phyloP scores from a whole-genome alignment of 2,797 vertebrate genomes.

The Micrastur ruficollis region DNA sequence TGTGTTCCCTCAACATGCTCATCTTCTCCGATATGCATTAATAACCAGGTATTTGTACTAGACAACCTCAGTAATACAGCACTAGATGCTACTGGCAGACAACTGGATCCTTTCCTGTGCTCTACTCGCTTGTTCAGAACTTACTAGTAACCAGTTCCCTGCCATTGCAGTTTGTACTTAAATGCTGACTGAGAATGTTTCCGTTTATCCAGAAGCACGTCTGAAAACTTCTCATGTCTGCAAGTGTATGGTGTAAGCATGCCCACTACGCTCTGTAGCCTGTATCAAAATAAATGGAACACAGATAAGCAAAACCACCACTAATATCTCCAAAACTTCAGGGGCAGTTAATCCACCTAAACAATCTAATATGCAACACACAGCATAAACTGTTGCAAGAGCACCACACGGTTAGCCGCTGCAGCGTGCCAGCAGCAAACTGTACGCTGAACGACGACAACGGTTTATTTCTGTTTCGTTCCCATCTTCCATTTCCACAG shows the following conservation, averaged over 20 bases:
- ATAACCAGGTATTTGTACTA: not conserved
- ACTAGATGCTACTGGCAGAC: rapidly evolving
- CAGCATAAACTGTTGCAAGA: not conserved
- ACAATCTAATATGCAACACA: rapidly evolving
- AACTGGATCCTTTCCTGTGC: not conserved
- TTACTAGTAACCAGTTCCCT: not conserved
- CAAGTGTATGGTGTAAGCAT: not conserved
- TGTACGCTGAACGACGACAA: rapidly evolving
- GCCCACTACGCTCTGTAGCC: not conserved
- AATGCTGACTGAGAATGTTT: not conserved
- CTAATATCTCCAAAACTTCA: too few species aligned
- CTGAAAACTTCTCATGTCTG: not conserved
- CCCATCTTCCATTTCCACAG: too few species aligned
- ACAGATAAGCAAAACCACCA: not conserved
- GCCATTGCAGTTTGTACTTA: not conserved
- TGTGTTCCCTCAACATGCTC: not conserved
- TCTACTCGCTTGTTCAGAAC: not conserved
- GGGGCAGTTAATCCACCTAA: not conserved
- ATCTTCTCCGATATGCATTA: not conserved
- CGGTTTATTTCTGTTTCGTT: not conserved
- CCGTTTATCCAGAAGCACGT: not conserved
- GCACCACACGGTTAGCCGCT: not conserved
- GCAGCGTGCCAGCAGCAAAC: rapidly evolving
- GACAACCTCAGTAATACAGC: not conserved
- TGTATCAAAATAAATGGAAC: not conserved